These are phyloP conservation scores for Apeltes quadracus DNA, from an alignment of 2,113 vertebrate genomes.

Conservation along the genomic window DNA sequence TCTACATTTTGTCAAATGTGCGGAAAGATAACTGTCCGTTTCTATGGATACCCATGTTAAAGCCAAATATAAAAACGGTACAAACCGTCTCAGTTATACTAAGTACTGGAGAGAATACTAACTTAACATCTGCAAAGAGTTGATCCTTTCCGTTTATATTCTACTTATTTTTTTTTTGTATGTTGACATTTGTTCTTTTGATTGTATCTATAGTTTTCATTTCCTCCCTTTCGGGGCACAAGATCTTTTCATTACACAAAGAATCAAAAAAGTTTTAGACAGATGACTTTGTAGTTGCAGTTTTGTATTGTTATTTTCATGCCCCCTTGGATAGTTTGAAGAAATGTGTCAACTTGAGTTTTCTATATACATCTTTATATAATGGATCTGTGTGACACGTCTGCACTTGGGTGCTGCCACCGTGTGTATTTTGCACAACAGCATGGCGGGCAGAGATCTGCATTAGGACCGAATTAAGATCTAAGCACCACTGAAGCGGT, in stretches of 20 bases:
- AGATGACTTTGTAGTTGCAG: background rate
- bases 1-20: conserved; percentile 30
- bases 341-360: background rate
- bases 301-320: background rate
- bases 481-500: background rate
- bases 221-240: conserved; percentile 18
- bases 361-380: background rate
- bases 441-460: background rate
- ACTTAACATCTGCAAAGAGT: too few relatives aligned
- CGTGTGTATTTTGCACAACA: background rate
- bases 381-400: background rate
- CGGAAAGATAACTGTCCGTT: conserved; percentile 46
- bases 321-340: background rate
- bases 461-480: background rate
- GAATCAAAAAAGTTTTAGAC: background rate
- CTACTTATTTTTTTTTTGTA: background rate
- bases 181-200: conserved; percentile 27
- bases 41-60: conserved; percentile 59
- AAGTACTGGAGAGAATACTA: too few relatives aligned
- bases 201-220: conserved; percentile 49
- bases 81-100: conserved; percentile 3
- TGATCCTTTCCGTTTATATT: too few relatives aligned
- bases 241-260: conserved; percentile 1
- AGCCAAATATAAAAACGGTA: conserved; percentile 41
- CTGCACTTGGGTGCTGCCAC: too few relatives aligned